Conservation (phyloP, 1,140 invertebrate genomes). For the Caenorhabditis brenneri region DNA sequence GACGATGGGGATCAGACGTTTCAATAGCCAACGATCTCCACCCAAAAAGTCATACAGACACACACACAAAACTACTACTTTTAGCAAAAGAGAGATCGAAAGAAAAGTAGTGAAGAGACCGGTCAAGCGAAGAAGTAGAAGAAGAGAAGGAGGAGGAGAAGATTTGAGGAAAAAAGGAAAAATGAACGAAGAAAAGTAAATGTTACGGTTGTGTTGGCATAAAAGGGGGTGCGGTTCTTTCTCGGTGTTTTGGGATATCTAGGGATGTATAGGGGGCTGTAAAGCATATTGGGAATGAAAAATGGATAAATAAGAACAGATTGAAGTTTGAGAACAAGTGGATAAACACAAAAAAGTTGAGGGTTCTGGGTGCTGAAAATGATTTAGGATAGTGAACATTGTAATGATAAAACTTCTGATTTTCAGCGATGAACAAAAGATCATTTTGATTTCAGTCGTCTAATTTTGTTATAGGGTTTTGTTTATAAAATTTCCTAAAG, state of each 20-base stretch:
- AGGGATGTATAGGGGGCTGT: background rate
- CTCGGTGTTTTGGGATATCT: background rate
- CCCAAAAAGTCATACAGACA: no score
- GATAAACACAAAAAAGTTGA: no score
- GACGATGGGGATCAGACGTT: background rate
- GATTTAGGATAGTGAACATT: no score
- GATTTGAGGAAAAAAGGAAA: background rate
- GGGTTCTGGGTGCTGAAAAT: no score
- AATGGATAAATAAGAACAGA: no score
- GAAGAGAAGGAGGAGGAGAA: conserved; percentile 8
- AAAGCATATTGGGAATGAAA: background rate
- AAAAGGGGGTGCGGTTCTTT: background rate
- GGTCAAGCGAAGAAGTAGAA: conserved; percentile 3
- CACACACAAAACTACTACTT: conserved; percentile 26
- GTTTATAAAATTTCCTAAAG: no score
- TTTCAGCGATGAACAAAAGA: no score
- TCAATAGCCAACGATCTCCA: background rate
- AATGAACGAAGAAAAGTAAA: conserved; percentile 5
- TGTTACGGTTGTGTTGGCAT: conserved; percentile 24
- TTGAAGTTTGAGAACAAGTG: no score
- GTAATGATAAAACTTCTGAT: no score
- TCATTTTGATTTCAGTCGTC: no score
- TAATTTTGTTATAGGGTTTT: no score
- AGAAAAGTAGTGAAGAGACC: conserved; percentile 35
- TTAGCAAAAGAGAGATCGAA: background rate